Conservation (phyloP, 2,888 invertebrate species). For the Polyommatus icarus region DNA sequence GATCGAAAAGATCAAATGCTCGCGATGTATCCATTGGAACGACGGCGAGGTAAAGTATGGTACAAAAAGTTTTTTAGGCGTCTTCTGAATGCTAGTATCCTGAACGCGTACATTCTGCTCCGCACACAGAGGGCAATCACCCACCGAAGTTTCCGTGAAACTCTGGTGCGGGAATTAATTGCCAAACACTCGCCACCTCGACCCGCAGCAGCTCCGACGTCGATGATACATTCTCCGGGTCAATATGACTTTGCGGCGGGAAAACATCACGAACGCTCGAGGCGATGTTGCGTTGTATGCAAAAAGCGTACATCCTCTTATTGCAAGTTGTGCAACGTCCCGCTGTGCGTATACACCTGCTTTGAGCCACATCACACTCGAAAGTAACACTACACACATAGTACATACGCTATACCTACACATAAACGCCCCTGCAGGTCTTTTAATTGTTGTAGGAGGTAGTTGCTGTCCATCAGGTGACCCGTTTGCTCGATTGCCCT, state of each 20-base stretch:
- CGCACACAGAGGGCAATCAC: slow-evolving; percentile 22
- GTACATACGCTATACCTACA: slow-evolving; percentile 2
- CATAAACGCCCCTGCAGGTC: no score
- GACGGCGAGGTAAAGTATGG: slow-evolving; percentile 40
- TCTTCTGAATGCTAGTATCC: slow-evolving; percentile 24
- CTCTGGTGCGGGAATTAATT: slow-evolving; percentile 33
- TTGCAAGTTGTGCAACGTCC: slow-evolving; percentile 36
- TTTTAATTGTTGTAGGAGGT: no score
- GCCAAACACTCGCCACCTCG: slow-evolving; percentile 27
- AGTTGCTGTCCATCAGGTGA: no score
- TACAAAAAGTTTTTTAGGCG: slow-evolving; percentile 41
- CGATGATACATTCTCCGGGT: slow-evolving; percentile 26
- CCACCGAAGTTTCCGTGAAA: slow-evolving; percentile 36
- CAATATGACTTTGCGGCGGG: slow-evolving; percentile 33
- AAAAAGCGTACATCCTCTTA: slow-evolving; percentile 37
- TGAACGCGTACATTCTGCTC: slow-evolving; percentile 38
- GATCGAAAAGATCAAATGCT: slow-evolving; percentile 39
- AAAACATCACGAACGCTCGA: slow-evolving; percentile 31
- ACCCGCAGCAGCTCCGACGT: slow-evolving; percentile 23
- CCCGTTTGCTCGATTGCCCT: no score
- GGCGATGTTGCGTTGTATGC: slow-evolving; percentile 36
- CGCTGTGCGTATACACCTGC: slow-evolving; percentile 38
- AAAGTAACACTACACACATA: no score
- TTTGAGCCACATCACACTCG: slow-evolving; percentile 31
- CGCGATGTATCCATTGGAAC: slow-evolving; percentile 42